phyloP scores from a whole-genome alignment of 2,797 vertebrate species.

The Cygnus olor region DNA sequence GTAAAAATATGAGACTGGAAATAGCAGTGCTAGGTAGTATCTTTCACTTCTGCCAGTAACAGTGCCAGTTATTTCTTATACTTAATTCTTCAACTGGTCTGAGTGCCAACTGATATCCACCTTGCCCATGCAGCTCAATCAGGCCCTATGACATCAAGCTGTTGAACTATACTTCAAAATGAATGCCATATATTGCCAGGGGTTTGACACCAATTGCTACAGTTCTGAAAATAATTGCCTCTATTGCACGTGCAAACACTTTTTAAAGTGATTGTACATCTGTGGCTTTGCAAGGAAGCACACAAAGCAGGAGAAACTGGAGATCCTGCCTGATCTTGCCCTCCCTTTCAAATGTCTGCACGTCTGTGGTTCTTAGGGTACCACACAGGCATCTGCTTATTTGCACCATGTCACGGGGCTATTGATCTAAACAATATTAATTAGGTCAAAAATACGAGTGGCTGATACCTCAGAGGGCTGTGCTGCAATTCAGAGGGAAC shows the following conservation, averaged over 20 bases:
- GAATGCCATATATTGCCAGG: fast-evolving
- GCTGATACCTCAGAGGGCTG: too few species aligned
- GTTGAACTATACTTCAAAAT: background rate
- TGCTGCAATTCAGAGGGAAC: background rate
- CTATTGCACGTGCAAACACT: background rate
- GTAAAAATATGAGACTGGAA: background rate
- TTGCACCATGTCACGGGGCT: background rate
- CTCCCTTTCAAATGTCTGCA: background rate
- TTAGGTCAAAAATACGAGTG: background rate
- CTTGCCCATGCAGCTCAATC: background rate
- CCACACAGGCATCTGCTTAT: fast-evolving
- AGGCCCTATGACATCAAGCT: fast-evolving
- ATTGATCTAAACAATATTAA: background rate
- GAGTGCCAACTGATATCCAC: background rate
- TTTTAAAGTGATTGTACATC: background rate
- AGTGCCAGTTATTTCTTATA: background rate
- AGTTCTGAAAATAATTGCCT: background rate
- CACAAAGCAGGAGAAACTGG: background rate
- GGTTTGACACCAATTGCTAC: fast-evolving
- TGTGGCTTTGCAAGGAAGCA: background rate
- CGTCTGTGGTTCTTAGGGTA: fast-evolving
- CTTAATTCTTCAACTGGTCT: background rate
- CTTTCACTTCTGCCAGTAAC: background rate
- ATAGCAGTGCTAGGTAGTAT: background rate
- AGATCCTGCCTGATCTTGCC: background rate